phyloP scores from a whole-genome alignment of 2,113 vertebrate species.

The Syrmaticus mikado region DNA sequence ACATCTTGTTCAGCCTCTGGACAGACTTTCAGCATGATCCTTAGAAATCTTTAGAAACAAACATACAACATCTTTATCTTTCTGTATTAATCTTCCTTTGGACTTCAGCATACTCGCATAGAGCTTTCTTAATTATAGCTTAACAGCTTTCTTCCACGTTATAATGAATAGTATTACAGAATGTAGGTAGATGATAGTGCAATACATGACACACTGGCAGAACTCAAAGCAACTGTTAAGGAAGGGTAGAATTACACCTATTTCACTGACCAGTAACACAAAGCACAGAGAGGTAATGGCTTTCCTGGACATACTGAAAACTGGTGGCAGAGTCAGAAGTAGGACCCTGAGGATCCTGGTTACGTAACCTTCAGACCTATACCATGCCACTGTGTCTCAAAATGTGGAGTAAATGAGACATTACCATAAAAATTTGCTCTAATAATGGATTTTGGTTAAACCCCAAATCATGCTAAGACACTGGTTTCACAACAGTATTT shows the following conservation, averaged over 20 bases:
- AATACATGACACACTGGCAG: neutral
- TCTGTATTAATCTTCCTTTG: neutral
- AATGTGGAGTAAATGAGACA: slow-evolving; percentile 12
- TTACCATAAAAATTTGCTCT: slow-evolving; percentile 13
- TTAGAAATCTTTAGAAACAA: neutral
- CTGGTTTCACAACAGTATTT: slow-evolving; percentile 7
- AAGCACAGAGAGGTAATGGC: neutral
- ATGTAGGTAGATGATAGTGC: neutral
- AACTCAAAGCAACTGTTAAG: slow-evolving; percentile 24
- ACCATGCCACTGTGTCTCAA: neutral
- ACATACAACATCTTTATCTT: neutral
- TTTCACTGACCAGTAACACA: neutral
- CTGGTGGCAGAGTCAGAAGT: neutral
- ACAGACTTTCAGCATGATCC: neutral
- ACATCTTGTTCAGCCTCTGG: neutral
- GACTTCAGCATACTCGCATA: neutral
- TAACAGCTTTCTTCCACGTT: slow-evolving; percentile 24
- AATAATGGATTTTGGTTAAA: slow-evolving; percentile 38
- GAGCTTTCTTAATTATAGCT: slow-evolving; percentile 45
- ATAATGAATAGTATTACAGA: neutral
- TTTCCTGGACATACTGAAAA: neutral
- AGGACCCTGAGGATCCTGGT: neutral
- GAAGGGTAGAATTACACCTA: slow-evolving; percentile 9
- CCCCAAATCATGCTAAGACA: slow-evolving; percentile 32
- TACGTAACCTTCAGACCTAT: neutral